Conservation (phyloP, 2,888 invertebrate genomes). For the Automeris io region DNA sequence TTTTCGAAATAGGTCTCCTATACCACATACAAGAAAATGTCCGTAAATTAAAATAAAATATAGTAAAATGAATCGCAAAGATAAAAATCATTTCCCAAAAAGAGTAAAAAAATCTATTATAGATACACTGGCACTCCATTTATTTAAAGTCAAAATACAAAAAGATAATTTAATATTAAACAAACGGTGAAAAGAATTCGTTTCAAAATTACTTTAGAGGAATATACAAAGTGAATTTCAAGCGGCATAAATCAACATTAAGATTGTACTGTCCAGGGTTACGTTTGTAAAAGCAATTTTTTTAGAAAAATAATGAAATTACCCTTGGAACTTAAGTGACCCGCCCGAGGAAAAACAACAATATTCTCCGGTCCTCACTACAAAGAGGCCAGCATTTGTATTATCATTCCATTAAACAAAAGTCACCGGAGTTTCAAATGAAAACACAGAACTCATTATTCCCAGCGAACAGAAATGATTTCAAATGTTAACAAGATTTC, state of each 20-base stretch:
- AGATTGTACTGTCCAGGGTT: constrained; percentile 48
- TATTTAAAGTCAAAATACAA: constrained; percentile 2
- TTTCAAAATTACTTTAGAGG: constrained; percentile 37
- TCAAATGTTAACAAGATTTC: constrained; percentile 75
- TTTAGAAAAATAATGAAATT: constrained; percentile 64
- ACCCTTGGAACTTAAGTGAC: constrained; percentile 70
- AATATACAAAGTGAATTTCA: constrained; percentile 38
- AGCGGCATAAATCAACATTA: constrained; percentile 51
- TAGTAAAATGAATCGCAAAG: too few species aligned
- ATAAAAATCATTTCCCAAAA: neutral
- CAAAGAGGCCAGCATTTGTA: constrained; percentile 72
- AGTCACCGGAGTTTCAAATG: constrained; percentile 74
- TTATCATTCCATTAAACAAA: constrained; percentile 78
- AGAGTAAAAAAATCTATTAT: neutral
- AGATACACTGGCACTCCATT: neutral
- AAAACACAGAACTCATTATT: constrained; percentile 75
- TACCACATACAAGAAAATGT: too few species aligned
- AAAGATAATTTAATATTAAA: constrained; percentile 9
- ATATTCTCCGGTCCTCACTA: constrained; percentile 64
- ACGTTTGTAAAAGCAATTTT: constrained; percentile 53
- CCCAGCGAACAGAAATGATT: constrained; percentile 70
- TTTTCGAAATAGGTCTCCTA: constrained; percentile 25
- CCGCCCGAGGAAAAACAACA: constrained; percentile 68
- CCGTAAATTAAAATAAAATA: too few species aligned
- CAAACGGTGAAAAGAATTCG: constrained; percentile 21